phyloP scores from a whole-genome alignment of 2,113 vertebrate genomes.

The Platysteira castanea region DNA sequence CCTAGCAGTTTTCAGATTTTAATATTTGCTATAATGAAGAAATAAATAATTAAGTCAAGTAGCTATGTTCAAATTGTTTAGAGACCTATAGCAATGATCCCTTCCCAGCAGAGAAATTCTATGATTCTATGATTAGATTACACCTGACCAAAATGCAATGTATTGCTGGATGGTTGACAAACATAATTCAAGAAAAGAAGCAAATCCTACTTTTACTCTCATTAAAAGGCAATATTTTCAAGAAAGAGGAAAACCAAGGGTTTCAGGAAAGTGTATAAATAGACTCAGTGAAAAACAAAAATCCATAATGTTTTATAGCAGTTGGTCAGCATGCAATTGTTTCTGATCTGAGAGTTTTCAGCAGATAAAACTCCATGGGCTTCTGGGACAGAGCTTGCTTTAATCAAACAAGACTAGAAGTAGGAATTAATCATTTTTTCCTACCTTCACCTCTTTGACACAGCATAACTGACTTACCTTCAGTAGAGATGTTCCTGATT shows the following conservation, averaged over 20 bases:
- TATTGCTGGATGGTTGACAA: background rate
- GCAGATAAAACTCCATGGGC: background rate
- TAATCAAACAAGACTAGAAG: background rate
- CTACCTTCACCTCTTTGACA: background rate
- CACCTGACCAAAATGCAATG: background rate
- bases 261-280: background rate
- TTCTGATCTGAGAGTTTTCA: background rate
- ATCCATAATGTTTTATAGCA: background rate
- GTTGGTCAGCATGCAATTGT: background rate
- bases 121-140: background rate
- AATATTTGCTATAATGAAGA: background rate
- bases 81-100: background rate
- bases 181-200: background rate
- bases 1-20: background rate
- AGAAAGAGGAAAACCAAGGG: background rate
- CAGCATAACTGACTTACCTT: background rate
- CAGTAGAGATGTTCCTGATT: background rate
- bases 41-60: constrained; percentile 19
- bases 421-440: background rate
- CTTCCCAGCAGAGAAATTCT: background rate
- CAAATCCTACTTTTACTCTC: background rate
- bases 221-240: background rate
- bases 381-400: background rate
- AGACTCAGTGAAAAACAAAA: background rate
- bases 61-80: background rate